A percentile compares a stretch with the other conserved stretches of the same genome.
These are phyloP conservation scores for Plecotus auritus DNA, from an alignment of 2,113 vertebrate species.

Conservation along the genomic window DNA sequence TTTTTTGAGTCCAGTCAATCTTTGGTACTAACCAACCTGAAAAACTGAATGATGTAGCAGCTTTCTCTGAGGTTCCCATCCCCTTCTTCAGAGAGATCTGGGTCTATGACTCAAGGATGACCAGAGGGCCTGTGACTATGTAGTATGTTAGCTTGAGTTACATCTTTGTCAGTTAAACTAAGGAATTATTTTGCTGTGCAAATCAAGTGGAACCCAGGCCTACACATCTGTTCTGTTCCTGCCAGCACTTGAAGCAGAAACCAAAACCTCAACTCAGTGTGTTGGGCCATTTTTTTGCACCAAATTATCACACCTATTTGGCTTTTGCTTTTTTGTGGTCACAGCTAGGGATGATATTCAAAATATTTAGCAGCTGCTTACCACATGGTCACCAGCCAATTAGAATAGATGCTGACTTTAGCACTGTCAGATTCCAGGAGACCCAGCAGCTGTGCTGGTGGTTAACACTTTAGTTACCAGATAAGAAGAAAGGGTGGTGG, in stretches of 20 bases:
- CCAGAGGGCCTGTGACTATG: neutral
- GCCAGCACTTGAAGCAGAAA: constrained; percentile 13
- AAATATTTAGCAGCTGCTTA: constrained; percentile 63
- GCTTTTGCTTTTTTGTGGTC: constrained; percentile 39
- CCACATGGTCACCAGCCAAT: neutral
- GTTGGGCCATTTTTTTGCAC: constrained; percentile 29
- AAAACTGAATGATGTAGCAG: neutral
- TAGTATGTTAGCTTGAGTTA: neutral
- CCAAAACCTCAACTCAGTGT: constrained; percentile 40
- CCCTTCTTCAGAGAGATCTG: neutral
- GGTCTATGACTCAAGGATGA: neutral
- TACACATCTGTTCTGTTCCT: neutral
- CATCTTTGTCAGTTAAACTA: constrained; percentile 31
- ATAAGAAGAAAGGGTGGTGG: neutral
- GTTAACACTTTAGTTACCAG: constrained; percentile 14
- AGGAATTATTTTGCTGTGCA: constrained; percentile 43
- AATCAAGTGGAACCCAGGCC: constrained; percentile 28
- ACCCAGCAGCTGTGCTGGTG: neutral
- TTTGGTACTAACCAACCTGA: neutral
- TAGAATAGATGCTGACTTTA: constrained; percentile 20
- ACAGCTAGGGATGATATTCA: constrained; percentile 41
- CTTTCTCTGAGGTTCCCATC: neutral
- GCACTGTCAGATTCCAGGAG: neutral
- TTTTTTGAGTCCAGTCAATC: neutral
- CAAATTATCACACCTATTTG: constrained; percentile 24